Base-by-base conservation (phyloP, 2,113 vertebrate genomes). In the Scalopus aquaticus region DNA sequence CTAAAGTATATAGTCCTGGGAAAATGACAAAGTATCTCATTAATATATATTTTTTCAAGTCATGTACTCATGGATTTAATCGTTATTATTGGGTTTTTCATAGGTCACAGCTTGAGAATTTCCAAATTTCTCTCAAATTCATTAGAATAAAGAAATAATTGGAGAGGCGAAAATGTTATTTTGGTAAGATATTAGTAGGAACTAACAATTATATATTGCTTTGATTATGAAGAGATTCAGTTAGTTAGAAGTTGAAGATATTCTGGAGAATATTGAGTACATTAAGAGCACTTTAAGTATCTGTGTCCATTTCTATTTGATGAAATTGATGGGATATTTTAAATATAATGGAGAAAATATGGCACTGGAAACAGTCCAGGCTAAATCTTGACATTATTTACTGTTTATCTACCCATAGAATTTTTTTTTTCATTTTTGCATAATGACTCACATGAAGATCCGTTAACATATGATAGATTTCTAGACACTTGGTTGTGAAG, bases 211-310 rank as follows among this genome's bases (percentile, higher is more conserved):
- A 83, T 4, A 22, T 86, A 11, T 79, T 84, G 28, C 19, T 81
- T 90, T 95, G 28, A 44, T 92, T 46, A 19, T 51, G 30, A 92
- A 70, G 17, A 86, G 17, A 70, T 7, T 92, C 82, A 83, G 30
- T 86, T 86, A 83, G 30, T 86, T 96, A 88, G 22, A 94, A 56
- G 42, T 58, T 28, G 67, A 65, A 76, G 44, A 26, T 79, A 88
- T 78, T 74, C 10, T 58, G 37, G 77, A 95, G 60, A 73, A 2
- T 92, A 32, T 46, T 6, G 81, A 80, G 4, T 28, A 51, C 26
- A 60, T 44, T 56, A 58, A 77, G 44, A 80, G 65, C 2, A 58
- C 46, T 95, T 88, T 81, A 81, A 69, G 54, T 30, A 7, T 49
- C 56, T 73, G 11, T 56, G 22, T 70, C 24, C 22, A 60, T 70